Base-by-base conservation (phyloP, 92 coral and sea anemone genomes). In the Siderastrea radians region DNA sequence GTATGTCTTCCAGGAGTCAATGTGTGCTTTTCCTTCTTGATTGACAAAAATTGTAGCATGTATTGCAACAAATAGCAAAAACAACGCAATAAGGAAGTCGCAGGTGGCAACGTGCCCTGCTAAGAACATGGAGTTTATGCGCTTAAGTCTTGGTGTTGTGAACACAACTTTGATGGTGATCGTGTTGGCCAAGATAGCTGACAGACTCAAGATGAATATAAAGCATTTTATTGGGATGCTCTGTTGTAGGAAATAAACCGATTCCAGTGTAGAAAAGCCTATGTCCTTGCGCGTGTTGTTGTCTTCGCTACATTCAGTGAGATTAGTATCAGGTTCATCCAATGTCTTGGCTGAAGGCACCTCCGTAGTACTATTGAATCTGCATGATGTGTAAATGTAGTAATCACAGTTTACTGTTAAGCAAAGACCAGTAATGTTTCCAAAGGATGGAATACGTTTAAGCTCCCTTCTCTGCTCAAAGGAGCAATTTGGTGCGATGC, bases 101-200 rank as follows among this genome's bases (percentile, higher is more conserved):
- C 88, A 74, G 46, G 54, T 46, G 4, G 88, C 82, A 14, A 75
- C 50, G 10, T 84, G 77, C 6, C 82, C 88, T 7, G 88, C 88
- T 12, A 84, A 46, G 70, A 62, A 75, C 82, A 75, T 84, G 3
- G 88, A 43, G 4, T 76, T 84, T 1, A 53, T 6, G 49, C 45
- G 60, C 47, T 38, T 59, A 6, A 84, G 75, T 16, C 55, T 45
- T 19, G 55, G 65, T 52, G 64, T 64, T 4, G 67, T 75, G 54
- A 84, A 84, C 16, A 75, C 65, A n/a, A 68, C 57, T 6, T n/a
- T 53, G 48, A 67, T 46, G 1, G 63, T 53, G 6, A 75, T 1
- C 45, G 26, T 2, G 74, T 84, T 84, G 15, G 58, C 53, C 4
- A 73, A 43, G 26, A 74, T 46, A 3, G 88, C 50, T 5, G 57